phyloP scores from a whole-genome alignment of 2,113 vertebrate genomes.

The Macrotis lagotis region DNA sequence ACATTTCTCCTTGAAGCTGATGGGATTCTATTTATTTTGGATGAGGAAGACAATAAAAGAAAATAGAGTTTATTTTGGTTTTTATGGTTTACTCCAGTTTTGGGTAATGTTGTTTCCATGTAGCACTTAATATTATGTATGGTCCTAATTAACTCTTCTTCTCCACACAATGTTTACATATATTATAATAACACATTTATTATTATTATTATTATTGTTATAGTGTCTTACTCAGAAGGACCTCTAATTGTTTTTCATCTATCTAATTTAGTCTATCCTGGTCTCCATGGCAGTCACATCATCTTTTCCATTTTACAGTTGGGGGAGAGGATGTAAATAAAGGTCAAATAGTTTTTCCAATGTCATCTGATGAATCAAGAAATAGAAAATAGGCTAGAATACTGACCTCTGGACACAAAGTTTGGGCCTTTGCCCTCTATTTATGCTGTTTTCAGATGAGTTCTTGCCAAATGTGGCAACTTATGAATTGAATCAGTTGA shows the following conservation, averaged over 20 bases:
- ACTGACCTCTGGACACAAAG: neutral
- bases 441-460: neutral
- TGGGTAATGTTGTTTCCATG: conserved; percentile 39
- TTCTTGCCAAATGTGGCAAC: neutral
- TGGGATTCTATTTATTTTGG: conserved; percentile 15
- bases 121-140: neutral
- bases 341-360: neutral
- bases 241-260: neutral
- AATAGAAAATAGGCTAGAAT: neutral
- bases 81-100: neutral
- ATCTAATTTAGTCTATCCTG: neutral
- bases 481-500: neutral
- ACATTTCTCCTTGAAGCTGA: conserved; percentile 53
- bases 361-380: neutral
- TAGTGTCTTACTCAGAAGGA: conserved; percentile 27
- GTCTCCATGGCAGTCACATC: neutral
- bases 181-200: conserved; percentile 35
- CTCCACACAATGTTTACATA: conserved; percentile 40
- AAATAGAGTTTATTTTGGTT: neutral
- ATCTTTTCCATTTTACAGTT: neutral
- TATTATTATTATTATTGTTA: neutral
- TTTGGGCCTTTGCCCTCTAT: neutral
- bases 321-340: neutral
- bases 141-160: neutral
- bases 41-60: conserved; percentile 31